Evolutionary conservation across 1,140 invertebrate species (phyloP).

Genomic region (Helicoverpa zea): DNA sequence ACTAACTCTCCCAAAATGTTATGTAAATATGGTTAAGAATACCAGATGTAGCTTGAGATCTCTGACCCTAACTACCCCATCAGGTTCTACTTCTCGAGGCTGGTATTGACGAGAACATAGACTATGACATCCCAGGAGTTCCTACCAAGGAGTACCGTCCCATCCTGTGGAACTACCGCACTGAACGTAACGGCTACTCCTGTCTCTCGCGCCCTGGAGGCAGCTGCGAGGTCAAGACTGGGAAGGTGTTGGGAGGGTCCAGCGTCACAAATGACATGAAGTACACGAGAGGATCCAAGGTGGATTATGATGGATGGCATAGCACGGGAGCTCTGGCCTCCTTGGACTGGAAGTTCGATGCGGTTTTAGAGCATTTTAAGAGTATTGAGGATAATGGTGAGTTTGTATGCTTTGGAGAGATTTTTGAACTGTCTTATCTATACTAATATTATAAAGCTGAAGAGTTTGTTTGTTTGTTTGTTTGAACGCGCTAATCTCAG

Average conservation of each 20-base stretch:
- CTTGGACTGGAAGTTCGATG: conserved; percentile 86
- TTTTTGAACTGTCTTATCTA: no score
- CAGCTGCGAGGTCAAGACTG: conserved; percentile 85
- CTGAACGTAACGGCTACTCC: conserved; percentile 78
- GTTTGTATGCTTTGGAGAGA: conserved; percentile 10
- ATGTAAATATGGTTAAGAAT: no score
- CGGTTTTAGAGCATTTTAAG: conserved; percentile 87
- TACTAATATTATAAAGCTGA: no score
- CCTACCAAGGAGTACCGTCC: conserved; percentile 78
- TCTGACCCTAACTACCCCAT: not conserved
- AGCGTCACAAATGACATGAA: conserved; percentile 87
- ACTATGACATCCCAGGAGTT: conserved; percentile 79
- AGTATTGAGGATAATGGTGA: conserved; percentile 86
- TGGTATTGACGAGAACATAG: conserved; percentile 85
- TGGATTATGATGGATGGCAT: conserved; percentile 87
- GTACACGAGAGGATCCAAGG: conserved; percentile 86
- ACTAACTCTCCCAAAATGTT: no score
- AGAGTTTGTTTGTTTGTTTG: no score
- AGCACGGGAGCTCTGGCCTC: conserved; percentile 81
- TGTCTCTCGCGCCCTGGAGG: conserved; percentile 79
- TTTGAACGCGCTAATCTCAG: no score
- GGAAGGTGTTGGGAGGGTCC: conserved; percentile 87
- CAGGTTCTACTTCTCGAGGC: conserved; percentile 80
- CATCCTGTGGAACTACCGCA: conserved; percentile 81
- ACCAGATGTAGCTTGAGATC: no score